Conservation (phyloP, 2,113 vertebrate genomes). For the Gallinago jamesoni region DNA sequence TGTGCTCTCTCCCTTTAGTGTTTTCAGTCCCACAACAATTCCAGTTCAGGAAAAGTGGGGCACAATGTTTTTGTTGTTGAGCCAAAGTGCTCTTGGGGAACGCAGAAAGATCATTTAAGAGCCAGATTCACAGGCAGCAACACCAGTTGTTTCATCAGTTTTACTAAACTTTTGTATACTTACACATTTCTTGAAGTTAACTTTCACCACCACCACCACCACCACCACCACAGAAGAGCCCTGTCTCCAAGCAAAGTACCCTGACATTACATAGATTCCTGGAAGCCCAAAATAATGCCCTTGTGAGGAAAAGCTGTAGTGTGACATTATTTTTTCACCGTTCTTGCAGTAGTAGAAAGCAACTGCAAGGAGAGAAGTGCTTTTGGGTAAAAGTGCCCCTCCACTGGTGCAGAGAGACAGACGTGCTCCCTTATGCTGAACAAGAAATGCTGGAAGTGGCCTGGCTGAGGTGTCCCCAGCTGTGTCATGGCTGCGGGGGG, state of each 20-base stretch:
- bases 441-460: background rate
- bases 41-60: background rate
- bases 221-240: background rate
- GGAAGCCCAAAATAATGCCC: background rate
- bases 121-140: background rate
- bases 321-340: background rate
- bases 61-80: background rate
- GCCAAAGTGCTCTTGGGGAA: background rate
- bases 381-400: background rate
- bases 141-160: background rate
- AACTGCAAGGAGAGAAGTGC: rapidly evolving
- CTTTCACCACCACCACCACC: background rate
- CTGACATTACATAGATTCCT: background rate
- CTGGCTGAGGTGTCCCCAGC: background rate
- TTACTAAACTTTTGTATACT: background rate
- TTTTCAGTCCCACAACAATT: background rate
- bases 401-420: background rate
- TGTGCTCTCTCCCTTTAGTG: background rate
- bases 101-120: background rate
- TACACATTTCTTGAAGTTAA: background rate
- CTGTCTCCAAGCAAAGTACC: background rate
- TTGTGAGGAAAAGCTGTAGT: background rate
- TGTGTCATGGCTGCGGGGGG: rapidly evolving
- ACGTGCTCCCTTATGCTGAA: rapidly evolving
- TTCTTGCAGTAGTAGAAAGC: background rate